Conservation (phyloP, 2,113 vertebrate species). For the Eubucco bourcierii region DNA sequence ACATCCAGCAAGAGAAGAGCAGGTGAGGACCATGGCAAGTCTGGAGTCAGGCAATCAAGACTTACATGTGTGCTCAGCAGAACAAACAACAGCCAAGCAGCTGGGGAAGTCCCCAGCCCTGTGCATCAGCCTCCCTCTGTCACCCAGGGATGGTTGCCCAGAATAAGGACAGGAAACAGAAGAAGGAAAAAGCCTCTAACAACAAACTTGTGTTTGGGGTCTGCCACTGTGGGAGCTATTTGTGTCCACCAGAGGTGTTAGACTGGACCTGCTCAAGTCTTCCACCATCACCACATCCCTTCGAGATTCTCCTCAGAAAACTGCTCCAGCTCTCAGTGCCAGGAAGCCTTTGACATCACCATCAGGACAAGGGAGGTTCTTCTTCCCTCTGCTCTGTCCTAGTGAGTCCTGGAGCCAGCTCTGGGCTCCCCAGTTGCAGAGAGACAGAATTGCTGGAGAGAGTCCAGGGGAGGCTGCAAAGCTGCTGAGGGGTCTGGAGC, state of each 20-base stretch:
- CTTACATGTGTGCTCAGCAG: neutral
- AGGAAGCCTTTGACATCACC: neutral
- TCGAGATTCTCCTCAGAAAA: neutral
- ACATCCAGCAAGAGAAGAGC: neutral
- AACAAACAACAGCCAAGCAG: neutral
- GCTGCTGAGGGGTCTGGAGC: no score
- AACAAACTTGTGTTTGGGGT: neutral
- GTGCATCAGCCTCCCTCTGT: neutral
- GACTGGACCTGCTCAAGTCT: fast-evolving
- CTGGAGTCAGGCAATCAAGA: fast-evolving
- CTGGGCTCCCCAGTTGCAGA: no score
- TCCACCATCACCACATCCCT: neutral
- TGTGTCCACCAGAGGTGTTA: fast-evolving
- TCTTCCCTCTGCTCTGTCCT: no score
- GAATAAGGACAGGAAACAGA: neutral
- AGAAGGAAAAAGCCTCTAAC: neutral
- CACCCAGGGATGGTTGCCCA: no score
- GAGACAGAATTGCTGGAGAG: no score
- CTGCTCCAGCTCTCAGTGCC: neutral
- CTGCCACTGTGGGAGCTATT: neutral
- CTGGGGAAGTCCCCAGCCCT: neutral
- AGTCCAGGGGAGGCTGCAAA: no score
- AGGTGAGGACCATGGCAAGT: neutral
- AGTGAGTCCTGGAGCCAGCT: no score
- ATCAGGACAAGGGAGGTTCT: neutral